These are phyloP conservation scores for Eurytemora carolleeae DNA, from an alignment of 1,140 invertebrate genomes.

Conservation along the genomic window DNA sequence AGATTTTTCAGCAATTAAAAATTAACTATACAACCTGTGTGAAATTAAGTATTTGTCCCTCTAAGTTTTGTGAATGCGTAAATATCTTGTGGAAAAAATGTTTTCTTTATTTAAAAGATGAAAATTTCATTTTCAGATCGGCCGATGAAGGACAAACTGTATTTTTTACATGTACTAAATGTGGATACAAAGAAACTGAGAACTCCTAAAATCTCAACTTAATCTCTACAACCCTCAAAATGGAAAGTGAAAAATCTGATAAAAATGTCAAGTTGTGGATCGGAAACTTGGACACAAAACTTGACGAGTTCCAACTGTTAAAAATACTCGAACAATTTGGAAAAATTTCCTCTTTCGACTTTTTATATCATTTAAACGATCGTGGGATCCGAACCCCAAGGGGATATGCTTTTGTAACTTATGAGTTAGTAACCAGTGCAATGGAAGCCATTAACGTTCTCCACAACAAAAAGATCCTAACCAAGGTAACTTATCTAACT, in stretches of 20 bases:
- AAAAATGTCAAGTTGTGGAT: not conserved
- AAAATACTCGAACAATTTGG: not conserved
- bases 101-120: too few species aligned
- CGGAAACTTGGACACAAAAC: not conserved
- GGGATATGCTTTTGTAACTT: not conserved
- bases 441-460: not conserved
- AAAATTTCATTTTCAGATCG: conserved; percentile 5
- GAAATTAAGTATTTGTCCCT: too few species aligned
- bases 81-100: too few species aligned
- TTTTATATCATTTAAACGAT: not conserved
- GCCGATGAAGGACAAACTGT: conserved; percentile 12
- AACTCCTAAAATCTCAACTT: not conserved
- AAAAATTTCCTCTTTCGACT: not conserved
- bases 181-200: conserved; percentile 11
- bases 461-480: not conserved
- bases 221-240: not conserved
- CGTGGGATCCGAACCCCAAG: not conserved
- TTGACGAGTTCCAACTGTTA: not conserved
- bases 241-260: not conserved
- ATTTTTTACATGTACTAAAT: conserved; percentile 7
- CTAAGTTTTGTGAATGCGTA: too few species aligned
- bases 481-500: too few species aligned
- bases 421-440: not conserved
- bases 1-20: too few species aligned
- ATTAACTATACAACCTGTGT: too few species aligned